Evolutionary conservation across 2,888 invertebrate genomes (phyloP).

Genomic region (Gerosis bhagava): DNA sequence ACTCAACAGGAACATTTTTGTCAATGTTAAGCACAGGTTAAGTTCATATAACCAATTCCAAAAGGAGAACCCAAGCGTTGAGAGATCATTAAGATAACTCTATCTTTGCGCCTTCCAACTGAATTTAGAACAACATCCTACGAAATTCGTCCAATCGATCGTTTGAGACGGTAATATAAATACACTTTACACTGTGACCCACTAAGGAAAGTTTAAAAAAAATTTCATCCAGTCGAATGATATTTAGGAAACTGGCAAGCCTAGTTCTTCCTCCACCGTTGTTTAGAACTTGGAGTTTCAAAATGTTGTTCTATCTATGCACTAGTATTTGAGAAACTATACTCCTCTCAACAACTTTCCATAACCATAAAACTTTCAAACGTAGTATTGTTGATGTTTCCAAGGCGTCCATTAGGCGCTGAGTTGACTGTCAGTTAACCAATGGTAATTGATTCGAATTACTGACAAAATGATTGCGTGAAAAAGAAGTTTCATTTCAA

Average conservation of each 20-base stretch:
- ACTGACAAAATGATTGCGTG: too few species aligned
- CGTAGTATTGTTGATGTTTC: constrained; percentile 1
- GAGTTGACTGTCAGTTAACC: background rate
- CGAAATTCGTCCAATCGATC: constrained; percentile 46
- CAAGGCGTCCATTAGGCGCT: background rate
- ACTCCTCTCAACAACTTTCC: constrained; percentile 13
- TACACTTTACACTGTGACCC: constrained; percentile 47
- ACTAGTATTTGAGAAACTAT: constrained; percentile 11
- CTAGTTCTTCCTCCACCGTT: constrained; percentile 18
- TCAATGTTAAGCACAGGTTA: too few species aligned
- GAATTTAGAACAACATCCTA: constrained; percentile 54
- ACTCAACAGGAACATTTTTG: too few species aligned
- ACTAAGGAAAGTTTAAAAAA: constrained; percentile 37
- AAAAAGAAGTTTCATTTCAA: too few species aligned
- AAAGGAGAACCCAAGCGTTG: too few species aligned
- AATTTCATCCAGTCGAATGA: constrained; percentile 7
- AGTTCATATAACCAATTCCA: too few species aligned
- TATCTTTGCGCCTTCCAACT: too few species aligned
- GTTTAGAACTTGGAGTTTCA: constrained; percentile 14
- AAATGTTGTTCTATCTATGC: constrained; percentile 9
- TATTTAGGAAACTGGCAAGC: constrained; percentile 1
- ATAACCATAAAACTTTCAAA: constrained; percentile 15
- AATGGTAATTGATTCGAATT: too few species aligned
- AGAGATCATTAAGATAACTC: too few species aligned
- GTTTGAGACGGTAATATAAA: constrained; percentile 44